Base-by-base conservation (phyloP, 1,140 invertebrate genomes). In the Meloidogyne chitwoodi region DNA sequence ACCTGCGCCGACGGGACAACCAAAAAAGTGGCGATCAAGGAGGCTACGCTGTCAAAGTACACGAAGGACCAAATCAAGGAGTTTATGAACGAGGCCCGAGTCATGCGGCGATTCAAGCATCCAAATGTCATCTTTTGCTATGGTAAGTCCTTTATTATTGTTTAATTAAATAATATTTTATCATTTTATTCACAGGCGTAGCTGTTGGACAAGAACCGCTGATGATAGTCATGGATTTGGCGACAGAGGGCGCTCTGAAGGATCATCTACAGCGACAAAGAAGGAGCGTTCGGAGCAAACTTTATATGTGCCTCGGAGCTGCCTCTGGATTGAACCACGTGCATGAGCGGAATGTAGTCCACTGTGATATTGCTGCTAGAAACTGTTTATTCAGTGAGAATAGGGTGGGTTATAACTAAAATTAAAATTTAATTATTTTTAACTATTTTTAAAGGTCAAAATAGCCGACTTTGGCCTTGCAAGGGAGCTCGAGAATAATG, bases 201-300 rank as follows among this genome's bases (percentile, higher is more conserved):
- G 79, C 79, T 26, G 74, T 72, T 11, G 79, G 65, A 24, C 70
- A 81, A 56, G 79, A 80, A 19, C 79, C 79, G 38, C 48, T 80
- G 34, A 68, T 75, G 73, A 62, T 80, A 22, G 79, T 80, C 11
- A 81, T 80, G 79, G 78, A 79, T 41, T 48, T 81, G 26, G 74
- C 64, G 16, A 16, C 31, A 5, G 68, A 65, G 22, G 77, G 77
- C 2, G 62, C 77, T 14, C 29, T 79, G 6, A 74, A 78, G 16
- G 48, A 44, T 12, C 80, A 79, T 65, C 31, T 79, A 2, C 65
- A 73, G 34, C n/a, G 38, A 24, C 80, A 78, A 27, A 72, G 26
- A 3, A 27, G 77, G 3, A 34, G 44, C 1, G 24, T 61, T 2
- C 11, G 77, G 14, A 56, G 63, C 44, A 79, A 79, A 61, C 14